Evolutionary conservation across 2,797 vertebrate genomes (phyloP).

Genomic region (Lates japonicus): DNA sequence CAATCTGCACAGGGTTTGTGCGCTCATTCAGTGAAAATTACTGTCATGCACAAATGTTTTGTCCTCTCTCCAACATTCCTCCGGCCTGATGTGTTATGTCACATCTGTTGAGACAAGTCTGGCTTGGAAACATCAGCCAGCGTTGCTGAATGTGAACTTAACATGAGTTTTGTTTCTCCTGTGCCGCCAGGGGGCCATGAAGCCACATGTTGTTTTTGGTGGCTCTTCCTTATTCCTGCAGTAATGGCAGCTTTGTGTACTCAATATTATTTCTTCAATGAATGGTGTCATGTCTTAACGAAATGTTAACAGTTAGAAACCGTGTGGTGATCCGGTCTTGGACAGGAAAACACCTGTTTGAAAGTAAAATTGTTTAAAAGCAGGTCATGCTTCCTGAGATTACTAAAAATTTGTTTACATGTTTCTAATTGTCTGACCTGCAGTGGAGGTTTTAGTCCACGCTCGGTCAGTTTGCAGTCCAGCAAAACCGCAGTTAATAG

Average conservation of each 20-base stretch:
- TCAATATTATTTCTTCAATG: constrained; percentile 6
- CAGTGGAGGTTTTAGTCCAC: background rate
- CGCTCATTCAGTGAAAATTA: constrained; percentile 33
- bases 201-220: background rate
- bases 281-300: constrained; percentile 16
- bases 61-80: constrained; percentile 76
- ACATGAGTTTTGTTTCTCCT: background rate
- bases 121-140: constrained; percentile 44
- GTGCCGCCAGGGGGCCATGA: constrained; percentile 69
- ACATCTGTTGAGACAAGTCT: constrained; percentile 76
- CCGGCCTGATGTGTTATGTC: constrained; percentile 61
- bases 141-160: constrained; percentile 46
- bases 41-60: constrained; percentile 42
- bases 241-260: constrained; percentile 41
- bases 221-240: constrained; percentile 44
- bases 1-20: constrained; percentile 20
- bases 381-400: background rate
- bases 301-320: constrained; percentile 45
- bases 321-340: background rate
- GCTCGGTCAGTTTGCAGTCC: constrained; percentile 2
- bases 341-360: background rate
- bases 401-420: constrained; percentile 4
- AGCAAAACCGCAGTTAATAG: background rate
- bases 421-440: constrained; percentile 6
- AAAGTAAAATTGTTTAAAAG: background rate